Percentiles rank a stretch among this genome's conserved stretches.
These are phyloP conservation scores for Drosophila stalkeri DNA, from an alignment of 2,888 invertebrate species.

Conservation along the genomic window DNA sequence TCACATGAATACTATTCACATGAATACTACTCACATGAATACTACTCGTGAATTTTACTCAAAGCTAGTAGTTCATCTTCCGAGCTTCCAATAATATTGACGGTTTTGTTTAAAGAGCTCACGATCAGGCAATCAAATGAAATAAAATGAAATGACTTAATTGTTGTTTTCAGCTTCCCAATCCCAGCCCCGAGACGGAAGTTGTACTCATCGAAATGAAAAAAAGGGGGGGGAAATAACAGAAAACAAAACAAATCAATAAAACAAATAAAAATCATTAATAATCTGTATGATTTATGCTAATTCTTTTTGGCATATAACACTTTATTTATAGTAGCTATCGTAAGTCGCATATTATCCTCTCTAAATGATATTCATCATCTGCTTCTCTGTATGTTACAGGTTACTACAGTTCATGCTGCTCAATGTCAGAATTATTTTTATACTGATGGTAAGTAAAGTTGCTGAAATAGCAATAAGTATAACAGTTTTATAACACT, in stretches of 20 bases:
- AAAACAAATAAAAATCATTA: constrained; percentile 70
- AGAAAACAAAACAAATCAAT: constrained; percentile 63
- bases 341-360: constrained; percentile 50
- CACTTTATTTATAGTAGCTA: constrained; percentile 62
- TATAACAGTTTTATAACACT: background rate
- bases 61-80: constrained; percentile 35
- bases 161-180: constrained; percentile 59
- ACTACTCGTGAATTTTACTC: constrained; percentile 23
- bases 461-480: no score
- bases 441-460: constrained; percentile 93
- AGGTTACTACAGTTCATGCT: constrained; percentile 96
- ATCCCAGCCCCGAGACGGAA: constrained; percentile 56
- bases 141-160: constrained; percentile 65
- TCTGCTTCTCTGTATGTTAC: constrained; percentile 72
- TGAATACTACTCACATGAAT: constrained; percentile 41
- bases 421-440: constrained; percentile 95
- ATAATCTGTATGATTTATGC: constrained; percentile 70
- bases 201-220: constrained; percentile 35
- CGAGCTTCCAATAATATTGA: constrained; percentile 28
- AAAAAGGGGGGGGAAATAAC: no score
- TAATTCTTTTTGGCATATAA: constrained; percentile 51
- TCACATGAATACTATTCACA: constrained; percentile 34
- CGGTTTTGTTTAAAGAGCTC: constrained; percentile 57
- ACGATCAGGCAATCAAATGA: constrained; percentile 58
- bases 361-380: constrained; percentile 16